Conservation (phyloP, 2,888 invertebrate genomes). For the Lypha dubia region DNA sequence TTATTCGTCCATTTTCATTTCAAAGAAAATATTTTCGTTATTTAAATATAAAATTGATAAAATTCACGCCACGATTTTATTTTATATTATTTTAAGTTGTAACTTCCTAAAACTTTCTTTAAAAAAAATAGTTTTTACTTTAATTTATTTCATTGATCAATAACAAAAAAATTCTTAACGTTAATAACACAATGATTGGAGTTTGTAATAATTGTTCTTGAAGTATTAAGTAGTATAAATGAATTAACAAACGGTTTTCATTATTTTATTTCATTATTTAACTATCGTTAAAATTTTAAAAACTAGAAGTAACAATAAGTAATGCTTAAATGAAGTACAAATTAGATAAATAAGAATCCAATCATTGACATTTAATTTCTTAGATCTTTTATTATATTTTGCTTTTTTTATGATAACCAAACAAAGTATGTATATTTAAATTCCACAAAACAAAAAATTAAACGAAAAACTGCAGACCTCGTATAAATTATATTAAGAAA, state of each 20-base stretch:
- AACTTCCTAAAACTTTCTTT: not conserved
- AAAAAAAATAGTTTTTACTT: not conserved
- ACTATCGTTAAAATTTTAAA: slow-evolving; percentile 22
- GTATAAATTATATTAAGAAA: too few relatives aligned
- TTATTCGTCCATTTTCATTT: slow-evolving; percentile 73
- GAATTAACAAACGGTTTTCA: not conserved
- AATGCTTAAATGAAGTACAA: slow-evolving; percentile 23
- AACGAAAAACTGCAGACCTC: not conserved
- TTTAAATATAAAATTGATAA: slow-evolving; percentile 9
- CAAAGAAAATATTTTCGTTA: slow-evolving; percentile 22
- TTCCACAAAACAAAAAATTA: not conserved
- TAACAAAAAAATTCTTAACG: slow-evolving; percentile 26
- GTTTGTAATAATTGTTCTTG: not conserved
- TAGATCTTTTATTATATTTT: not conserved
- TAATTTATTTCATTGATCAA: slow-evolving; percentile 13
- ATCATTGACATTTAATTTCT: slow-evolving; percentile 45
- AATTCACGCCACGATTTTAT: slow-evolving; percentile 13
- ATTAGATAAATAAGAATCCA: slow-evolving; percentile 49
- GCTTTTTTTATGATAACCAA: not conserved
- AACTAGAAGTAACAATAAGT: slow-evolving; percentile 27
- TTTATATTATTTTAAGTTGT: not conserved
- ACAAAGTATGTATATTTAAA: not conserved
- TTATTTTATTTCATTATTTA: slow-evolving; percentile 17
- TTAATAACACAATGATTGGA: slow-evolving; percentile 52
- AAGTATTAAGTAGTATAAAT: not conserved